These are phyloP conservation scores for Sebastes ruberrimus DNA, from an alignment of 2,797 vertebrate genomes.

Conservation along the genomic window DNA sequence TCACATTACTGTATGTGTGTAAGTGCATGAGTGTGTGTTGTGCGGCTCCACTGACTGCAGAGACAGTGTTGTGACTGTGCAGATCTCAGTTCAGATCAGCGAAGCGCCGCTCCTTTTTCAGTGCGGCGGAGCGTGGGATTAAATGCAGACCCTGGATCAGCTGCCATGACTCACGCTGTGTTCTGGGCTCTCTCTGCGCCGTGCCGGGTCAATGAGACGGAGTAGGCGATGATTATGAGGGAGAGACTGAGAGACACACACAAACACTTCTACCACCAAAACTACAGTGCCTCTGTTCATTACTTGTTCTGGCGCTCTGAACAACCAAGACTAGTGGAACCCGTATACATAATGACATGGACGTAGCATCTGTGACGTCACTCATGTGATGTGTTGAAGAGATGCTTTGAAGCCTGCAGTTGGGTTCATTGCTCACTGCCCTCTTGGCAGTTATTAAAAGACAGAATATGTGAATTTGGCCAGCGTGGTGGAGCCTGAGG, in stretches of 20 bases:
- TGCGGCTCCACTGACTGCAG: conserved; percentile 6
- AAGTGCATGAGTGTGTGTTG: neutral
- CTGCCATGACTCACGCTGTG: conserved; percentile 52
- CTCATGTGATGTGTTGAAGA: conserved; percentile 19
- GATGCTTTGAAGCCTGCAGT: conserved; percentile 34
- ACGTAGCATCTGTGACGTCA: conserved; percentile 21
- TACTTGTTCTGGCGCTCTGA: conserved; percentile 7
- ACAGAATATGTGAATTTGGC: conserved; percentile 36
- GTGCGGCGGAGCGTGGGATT: conserved; percentile 63
- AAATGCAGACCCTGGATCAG: conserved; percentile 69
- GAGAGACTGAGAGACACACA: neutral
- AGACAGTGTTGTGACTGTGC: conserved; percentile 33
- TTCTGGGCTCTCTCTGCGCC: conserved; percentile 45
- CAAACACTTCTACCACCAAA: conserved; percentile 2
- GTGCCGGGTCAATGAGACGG: conserved; percentile 56
- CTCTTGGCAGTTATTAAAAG: conserved; percentile 38
- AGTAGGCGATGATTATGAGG: conserved; percentile 56
- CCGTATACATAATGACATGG: neutral
- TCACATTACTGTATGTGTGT: conserved; percentile 2
- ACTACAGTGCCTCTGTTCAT: conserved; percentile 2
- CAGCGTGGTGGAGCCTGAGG: conserved; percentile 17
- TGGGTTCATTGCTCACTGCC: conserved; percentile 9
- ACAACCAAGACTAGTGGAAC: conserved; percentile 9
- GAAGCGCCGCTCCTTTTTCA: conserved; percentile 41
- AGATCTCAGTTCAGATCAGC: conserved; percentile 55